Percentiles rank a stretch among this genome's conserved stretches.
Conservation (phyloP, 2,113 vertebrate species). For the Desmodus rotundus region DNA sequence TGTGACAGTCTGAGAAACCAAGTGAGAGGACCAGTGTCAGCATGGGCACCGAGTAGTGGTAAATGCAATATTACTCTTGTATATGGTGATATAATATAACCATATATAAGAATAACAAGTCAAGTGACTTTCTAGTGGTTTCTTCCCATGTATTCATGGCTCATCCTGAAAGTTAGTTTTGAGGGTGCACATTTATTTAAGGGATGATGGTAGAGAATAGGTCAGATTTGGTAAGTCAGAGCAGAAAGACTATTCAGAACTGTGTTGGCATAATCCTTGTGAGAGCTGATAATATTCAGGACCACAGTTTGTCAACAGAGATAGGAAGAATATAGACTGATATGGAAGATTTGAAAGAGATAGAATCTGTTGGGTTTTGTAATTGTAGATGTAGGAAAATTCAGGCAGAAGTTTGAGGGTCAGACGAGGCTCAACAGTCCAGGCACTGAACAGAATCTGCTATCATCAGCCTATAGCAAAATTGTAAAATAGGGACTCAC, state of each 20-base stretch:
- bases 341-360: not conserved
- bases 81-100: not conserved
- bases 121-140: not conserved
- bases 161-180: not conserved
- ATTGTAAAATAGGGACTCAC: not conserved
- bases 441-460: not conserved
- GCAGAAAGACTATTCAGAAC: not conserved
- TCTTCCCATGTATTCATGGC: not conserved
- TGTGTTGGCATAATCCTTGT: not conserved
- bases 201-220: not conserved
- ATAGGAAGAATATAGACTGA: not conserved
- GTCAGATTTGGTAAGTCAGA: not conserved
- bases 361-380: not conserved
- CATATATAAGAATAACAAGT: not conserved
- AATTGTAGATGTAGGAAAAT: not conserved
- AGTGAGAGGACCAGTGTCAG: not conserved
- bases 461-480: not conserved
- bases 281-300: not conserved
- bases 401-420: not conserved
- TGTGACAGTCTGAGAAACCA: not conserved
- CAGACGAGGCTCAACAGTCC: not conserved
- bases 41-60: not conserved
- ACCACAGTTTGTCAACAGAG: not conserved
- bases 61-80: not conserved
- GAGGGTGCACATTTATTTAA: not conserved